A percentile compares a stretch with the other conserved stretches of the same genome.
Conservation (phyloP, 2,888 invertebrate genomes). For the Thereva nobilitata region DNA sequence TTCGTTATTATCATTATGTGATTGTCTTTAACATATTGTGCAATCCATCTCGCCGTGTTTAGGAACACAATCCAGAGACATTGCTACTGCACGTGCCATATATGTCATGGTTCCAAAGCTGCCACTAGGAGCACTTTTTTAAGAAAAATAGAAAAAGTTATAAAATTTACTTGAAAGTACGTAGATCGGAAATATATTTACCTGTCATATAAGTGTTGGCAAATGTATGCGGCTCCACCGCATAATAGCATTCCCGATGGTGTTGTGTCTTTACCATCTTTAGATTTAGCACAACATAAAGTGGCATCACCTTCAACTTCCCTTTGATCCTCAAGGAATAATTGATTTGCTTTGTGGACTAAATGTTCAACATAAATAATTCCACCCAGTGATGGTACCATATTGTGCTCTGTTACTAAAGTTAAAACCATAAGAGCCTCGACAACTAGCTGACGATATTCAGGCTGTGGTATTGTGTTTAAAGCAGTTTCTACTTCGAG, state of each 20-base stretch:
- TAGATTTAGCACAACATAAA: slow-evolving; percentile 85
- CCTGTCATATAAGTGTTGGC: slow-evolving; percentile 92
- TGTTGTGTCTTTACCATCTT: slow-evolving; percentile 64
- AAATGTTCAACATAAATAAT: slow-evolving; percentile 87
- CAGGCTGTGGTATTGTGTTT: slow-evolving; percentile 96
- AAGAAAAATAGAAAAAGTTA: not conserved
- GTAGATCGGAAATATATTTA: slow-evolving; percentile 38
- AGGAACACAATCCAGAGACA: slow-evolving; percentile 74
- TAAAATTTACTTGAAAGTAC: not conserved
- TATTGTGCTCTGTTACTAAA: slow-evolving; percentile 84
- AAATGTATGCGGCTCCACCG: slow-evolving; percentile 92
- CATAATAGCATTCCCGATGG: slow-evolving; percentile 73
- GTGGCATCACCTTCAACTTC: slow-evolving; percentile 89
- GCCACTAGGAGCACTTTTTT: slow-evolving; percentile 89
- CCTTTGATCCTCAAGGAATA: slow-evolving; percentile 95
- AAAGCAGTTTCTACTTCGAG: slow-evolving; percentile 95
- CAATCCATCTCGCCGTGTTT: slow-evolving; percentile 81
- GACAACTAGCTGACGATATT: slow-evolving; percentile 94
- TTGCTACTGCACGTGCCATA: slow-evolving; percentile 81
- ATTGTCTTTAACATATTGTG: slow-evolving; percentile 65
- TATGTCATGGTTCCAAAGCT: slow-evolving; percentile 98
- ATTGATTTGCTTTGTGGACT: slow-evolving; percentile 90
- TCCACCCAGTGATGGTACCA: slow-evolving; percentile 75
- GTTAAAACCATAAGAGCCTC: slow-evolving; percentile 97
- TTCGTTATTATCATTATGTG: too few relatives aligned